These are phyloP conservation scores for Anoplolepis gracilipes DNA, from an alignment of 1,140 invertebrate species.

Conservation along the genomic window DNA sequence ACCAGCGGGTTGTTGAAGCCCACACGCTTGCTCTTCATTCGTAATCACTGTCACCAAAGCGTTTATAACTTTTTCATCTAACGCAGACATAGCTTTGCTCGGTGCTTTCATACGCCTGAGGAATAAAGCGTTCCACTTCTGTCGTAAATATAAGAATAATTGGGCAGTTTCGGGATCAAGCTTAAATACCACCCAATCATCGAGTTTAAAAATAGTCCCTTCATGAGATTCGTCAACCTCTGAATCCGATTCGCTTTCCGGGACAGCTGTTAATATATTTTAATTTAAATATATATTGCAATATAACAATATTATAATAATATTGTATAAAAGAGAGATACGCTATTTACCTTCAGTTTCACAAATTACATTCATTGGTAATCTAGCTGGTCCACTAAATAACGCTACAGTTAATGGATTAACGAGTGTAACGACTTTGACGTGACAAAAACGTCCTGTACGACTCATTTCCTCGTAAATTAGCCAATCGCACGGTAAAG, in stretches of 20 bases:
- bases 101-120: slow-evolving; percentile 91
- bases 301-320: slow-evolving; percentile 47
- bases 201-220: slow-evolving; percentile 88
- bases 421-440: slow-evolving; percentile 92
- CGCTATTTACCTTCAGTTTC: slow-evolving; percentile 84
- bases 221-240: slow-evolving; percentile 89
- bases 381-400: slow-evolving; percentile 90
- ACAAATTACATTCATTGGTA: slow-evolving; percentile 88
- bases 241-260: slow-evolving; percentile 87
- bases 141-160: slow-evolving; percentile 90
- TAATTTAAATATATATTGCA: neutral
- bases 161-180: slow-evolving; percentile 89
- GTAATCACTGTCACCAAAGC: slow-evolving; percentile 90
- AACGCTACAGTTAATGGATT: slow-evolving; percentile 92
- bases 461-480: slow-evolving; percentile 94
- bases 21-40: slow-evolving; percentile 90
- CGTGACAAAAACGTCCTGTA: slow-evolving; percentile 88
- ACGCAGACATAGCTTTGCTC: slow-evolving; percentile 87
- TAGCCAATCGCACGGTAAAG: slow-evolving; percentile 92
- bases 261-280: slow-evolving; percentile 65
- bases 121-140: slow-evolving; percentile 92
- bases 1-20: slow-evolving; percentile 90
- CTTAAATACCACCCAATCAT: slow-evolving; percentile 93
- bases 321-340: neutral
- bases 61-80: slow-evolving; percentile 91